Evolutionary conservation across 2,113 vertebrate genomes (phyloP).

Genomic region (Struthidea cinerea): DNA sequence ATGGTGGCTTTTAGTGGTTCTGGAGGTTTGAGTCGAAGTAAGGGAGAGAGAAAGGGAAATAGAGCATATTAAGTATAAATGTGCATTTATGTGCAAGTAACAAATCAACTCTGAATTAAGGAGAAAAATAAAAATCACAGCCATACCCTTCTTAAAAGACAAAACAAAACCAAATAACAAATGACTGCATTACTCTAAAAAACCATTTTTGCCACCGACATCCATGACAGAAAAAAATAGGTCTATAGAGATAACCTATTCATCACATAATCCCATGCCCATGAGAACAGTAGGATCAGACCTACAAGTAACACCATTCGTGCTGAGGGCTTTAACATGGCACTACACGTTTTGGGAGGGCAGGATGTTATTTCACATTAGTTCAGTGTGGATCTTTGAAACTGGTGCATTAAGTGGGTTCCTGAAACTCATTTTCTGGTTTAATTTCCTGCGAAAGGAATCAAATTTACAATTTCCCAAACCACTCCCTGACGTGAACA

Average conservation of each 20-base stretch:
- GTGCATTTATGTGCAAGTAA: not conserved
- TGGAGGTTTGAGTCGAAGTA: constrained; percentile 35
- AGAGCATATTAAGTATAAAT: not conserved
- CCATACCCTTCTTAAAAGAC: not conserved
- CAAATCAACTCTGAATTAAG: not conserved
- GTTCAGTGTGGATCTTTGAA: not conserved
- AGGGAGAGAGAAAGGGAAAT: not conserved
- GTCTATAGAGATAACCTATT: not conserved
- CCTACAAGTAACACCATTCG: not conserved
- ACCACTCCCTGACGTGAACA: not conserved
- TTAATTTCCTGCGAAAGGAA: not conserved
- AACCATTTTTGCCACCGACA: not conserved
- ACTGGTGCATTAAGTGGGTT: not conserved
- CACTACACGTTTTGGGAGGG: not conserved
- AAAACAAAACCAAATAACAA: not conserved
- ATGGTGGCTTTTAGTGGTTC: constrained; percentile 93
- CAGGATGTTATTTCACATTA: not conserved
- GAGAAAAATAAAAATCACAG: not conserved
- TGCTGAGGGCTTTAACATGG: not conserved
- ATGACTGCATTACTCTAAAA: not conserved
- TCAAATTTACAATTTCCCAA: not conserved
- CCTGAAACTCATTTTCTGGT: not conserved
- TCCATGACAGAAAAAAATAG: not conserved
- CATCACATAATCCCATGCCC: not conserved
- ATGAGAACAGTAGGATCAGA: not conserved